Evolutionary conservation across 2,797 vertebrate species (phyloP).

Genomic region (Borostomias antarcticus): DNA sequence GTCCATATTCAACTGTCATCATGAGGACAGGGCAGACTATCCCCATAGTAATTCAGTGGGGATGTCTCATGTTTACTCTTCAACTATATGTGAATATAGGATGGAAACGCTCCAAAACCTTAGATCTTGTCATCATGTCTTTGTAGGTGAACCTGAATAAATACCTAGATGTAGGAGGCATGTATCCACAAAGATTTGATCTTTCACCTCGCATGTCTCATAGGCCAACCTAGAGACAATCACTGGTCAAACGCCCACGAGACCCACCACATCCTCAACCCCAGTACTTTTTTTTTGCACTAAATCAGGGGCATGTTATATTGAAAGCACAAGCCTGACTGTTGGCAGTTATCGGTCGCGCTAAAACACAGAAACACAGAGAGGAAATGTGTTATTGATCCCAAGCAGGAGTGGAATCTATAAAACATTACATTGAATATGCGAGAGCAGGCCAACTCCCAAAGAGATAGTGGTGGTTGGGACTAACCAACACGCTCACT

Average conservation of each 20-base stretch:
- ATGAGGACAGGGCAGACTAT: neutral
- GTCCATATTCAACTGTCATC: constrained; percentile 39
- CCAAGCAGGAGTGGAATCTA: constrained; percentile 45
- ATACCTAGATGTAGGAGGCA: too few species aligned
- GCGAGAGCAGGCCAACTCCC: constrained; percentile 10
- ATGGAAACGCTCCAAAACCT: neutral
- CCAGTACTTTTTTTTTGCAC: constrained; percentile 60
- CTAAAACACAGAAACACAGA: constrained; percentile 34
- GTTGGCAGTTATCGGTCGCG: constrained; percentile 47
- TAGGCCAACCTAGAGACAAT: neutral
- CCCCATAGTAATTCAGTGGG: neutral
- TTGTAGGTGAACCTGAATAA: too few species aligned
- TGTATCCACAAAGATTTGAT: neutral
- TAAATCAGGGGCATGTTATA: constrained; percentile 72
- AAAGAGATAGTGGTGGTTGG: neutral
- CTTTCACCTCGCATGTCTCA: neutral
- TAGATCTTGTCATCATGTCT: neutral
- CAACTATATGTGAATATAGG: neutral
- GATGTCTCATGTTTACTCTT: neutral
- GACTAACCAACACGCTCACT: constrained; percentile 11
- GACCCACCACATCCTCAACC: constrained; percentile 31
- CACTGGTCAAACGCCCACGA: constrained; percentile 1
- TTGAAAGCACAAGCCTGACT: constrained; percentile 74
- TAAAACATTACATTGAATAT: constrained; percentile 12
- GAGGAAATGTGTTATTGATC: constrained; percentile 47